Evolutionary conservation across 2,888 invertebrate genomes (phyloP).

Genomic region (Orthosia gothica): DNA sequence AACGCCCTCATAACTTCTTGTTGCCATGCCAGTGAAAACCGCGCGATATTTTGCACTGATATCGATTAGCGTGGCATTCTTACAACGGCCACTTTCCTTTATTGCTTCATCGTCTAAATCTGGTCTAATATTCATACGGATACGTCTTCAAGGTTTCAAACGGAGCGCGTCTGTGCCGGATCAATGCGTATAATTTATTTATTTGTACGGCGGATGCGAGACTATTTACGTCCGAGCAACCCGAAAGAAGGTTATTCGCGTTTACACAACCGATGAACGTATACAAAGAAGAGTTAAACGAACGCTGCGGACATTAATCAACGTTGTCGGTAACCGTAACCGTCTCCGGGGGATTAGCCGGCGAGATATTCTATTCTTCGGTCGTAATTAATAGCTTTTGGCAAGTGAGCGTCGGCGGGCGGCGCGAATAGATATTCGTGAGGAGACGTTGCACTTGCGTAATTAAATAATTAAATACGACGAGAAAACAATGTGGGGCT

Average conservation of each 20-base stretch:
- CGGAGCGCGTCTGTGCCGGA: conserved; percentile 79
- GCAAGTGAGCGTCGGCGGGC: conserved; percentile 87
- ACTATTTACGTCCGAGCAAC: conserved; percentile 84
- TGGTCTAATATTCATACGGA: conserved; percentile 71
- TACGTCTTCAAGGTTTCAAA: conserved; percentile 78
- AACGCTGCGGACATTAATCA: conserved; percentile 89
- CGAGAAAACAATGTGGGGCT: conserved; percentile 81
- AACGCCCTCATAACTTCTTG: conserved; percentile 68
- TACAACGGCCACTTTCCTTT: conserved; percentile 77
- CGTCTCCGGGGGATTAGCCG: conserved; percentile 89
- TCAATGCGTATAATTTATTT: conserved; percentile 84
- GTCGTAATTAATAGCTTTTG: conserved; percentile 91
- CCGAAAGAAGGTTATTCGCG: conserved; percentile 87
- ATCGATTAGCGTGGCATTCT: conserved; percentile 71
- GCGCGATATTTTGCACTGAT: conserved; percentile 74
- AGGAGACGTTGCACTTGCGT: conserved; percentile 84
- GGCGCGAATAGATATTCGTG: conserved; percentile 84
- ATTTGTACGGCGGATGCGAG: conserved; percentile 83
- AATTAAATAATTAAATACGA: conserved; percentile 86
- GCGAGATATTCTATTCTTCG: conserved; percentile 90
- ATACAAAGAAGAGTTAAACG: conserved; percentile 87
- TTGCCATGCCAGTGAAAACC: conserved; percentile 78
- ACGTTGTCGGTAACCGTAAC: conserved; percentile 89
- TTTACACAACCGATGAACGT: conserved; percentile 83
- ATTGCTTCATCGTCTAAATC: conserved; percentile 76